Percentiles rank a stretch among this genome's conserved stretches.
Evolutionary conservation across 1,140 invertebrate species (phyloP).

Genomic region (Drosophila arizonae): DNA sequence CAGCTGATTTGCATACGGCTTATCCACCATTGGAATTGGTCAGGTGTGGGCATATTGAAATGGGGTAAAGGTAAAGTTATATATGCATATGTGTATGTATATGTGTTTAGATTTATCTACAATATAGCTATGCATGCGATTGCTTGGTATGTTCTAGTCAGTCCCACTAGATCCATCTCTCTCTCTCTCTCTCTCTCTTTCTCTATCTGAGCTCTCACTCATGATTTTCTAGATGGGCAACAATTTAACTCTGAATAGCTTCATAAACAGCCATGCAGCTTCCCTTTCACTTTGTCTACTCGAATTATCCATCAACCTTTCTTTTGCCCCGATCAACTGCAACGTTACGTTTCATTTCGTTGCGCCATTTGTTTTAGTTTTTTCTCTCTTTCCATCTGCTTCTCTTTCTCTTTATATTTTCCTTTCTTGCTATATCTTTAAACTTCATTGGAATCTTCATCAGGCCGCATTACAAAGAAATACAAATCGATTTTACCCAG

Average conservation of each 20-base stretch:
- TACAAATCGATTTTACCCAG: constrained; percentile 78
- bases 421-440: no score
- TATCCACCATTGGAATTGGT: not conserved
- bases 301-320: constrained; percentile 16
- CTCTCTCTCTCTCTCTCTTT: not conserved
- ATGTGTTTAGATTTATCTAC: no score
- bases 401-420: constrained; percentile 6
- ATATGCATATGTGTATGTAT: not conserved
- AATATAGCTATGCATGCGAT: no score
- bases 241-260: constrained; percentile 1
- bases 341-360: constrained; percentile 6
- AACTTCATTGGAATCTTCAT: constrained; percentile 44
- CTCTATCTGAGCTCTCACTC: not conserved
- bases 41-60: not conserved
- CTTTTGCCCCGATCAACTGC: constrained; percentile 9
- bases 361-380: not conserved
- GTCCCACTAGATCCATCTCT: not conserved
- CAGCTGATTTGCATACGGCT: not conserved
- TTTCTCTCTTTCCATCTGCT: constrained; percentile 1
- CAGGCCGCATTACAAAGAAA: constrained; percentile 52
- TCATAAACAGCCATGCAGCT: not conserved
- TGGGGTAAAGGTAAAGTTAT: no score
- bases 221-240: constrained; percentile 12
- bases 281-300: constrained; percentile 31
- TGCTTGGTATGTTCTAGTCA: not conserved